A percentile compares a stretch with the other conserved stretches of the same genome.
These are phyloP conservation scores for Philypnodon macrostomus DNA, from an alignment of 2,797 vertebrate genomes.

Conservation along the genomic window DNA sequence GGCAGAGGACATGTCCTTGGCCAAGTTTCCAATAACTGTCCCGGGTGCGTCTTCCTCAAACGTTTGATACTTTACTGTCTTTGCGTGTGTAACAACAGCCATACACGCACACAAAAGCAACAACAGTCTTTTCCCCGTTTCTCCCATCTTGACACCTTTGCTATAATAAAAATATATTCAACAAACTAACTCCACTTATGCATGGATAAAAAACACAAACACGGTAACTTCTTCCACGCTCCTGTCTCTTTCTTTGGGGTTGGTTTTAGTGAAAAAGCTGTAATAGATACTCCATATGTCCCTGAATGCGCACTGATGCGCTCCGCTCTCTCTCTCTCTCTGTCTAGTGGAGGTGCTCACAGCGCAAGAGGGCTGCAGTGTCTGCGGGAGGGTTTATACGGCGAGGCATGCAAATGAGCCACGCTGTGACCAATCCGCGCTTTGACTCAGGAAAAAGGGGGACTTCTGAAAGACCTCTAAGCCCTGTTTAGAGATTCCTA, in stretches of 20 bases:
- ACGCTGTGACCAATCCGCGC: slow-evolving; percentile 75
- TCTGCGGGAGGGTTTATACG: slow-evolving; percentile 83
- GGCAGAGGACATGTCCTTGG: slow-evolving; percentile 86
- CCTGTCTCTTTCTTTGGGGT: slow-evolving; percentile 20
- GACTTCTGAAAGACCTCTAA: slow-evolving; percentile 75
- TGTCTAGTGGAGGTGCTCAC: slow-evolving; percentile 57
- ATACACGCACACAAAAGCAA: slow-evolving; percentile 57
- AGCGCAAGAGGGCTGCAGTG: slow-evolving; percentile 74
- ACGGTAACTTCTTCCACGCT: slow-evolving; percentile 9
- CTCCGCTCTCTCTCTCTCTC: slow-evolving; percentile 35
- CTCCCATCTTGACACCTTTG: slow-evolving; percentile 58
- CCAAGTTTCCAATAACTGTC: slow-evolving; percentile 91
- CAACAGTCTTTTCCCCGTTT: slow-evolving; percentile 53
- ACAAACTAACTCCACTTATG: slow-evolving; percentile 16
- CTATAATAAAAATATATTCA: slow-evolving; percentile 12
- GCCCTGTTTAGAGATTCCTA: slow-evolving; percentile 78
- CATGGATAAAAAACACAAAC: slow-evolving; percentile 19
- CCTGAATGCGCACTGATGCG: slow-evolving; percentile 57
- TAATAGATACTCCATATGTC: slow-evolving; percentile 61
- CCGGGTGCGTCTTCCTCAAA: slow-evolving; percentile 92
- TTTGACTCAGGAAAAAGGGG: slow-evolving; percentile 50
- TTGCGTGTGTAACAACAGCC: slow-evolving; percentile 66
- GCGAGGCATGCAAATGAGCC: slow-evolving; percentile 88
- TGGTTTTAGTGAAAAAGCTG: slow-evolving; percentile 15
- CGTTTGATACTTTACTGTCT: slow-evolving; percentile 90